These are phyloP conservation scores for Lysandra bellargus DNA, from an alignment of 2,888 invertebrate genomes.

Conservation along the genomic window DNA sequence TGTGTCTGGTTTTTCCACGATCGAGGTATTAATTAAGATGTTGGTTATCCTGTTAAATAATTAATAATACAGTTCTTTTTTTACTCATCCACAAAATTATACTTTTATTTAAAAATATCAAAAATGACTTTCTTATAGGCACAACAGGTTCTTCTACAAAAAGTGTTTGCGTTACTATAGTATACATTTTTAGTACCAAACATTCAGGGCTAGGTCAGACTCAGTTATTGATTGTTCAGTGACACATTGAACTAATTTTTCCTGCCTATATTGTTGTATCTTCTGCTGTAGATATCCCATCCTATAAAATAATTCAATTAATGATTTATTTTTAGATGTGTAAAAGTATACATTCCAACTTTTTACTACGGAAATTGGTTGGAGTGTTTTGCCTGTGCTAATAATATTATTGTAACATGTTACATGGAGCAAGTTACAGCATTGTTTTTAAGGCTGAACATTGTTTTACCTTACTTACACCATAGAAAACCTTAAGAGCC, in stretches of 20 bases:
- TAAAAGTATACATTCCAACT: not conserved
- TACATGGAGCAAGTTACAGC: not conserved
- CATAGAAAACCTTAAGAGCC: no score
- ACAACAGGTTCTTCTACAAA: not conserved
- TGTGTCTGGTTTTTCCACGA: no score
- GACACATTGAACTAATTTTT: constrained; percentile 6
- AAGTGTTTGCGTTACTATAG: not conserved
- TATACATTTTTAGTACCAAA: not conserved
- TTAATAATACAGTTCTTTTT: no score
- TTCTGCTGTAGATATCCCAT: not conserved
- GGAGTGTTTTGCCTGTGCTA: not conserved
- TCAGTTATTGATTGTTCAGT: constrained; percentile 10
- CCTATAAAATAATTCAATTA: not conserved
- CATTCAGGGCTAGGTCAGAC: constrained; percentile 6
- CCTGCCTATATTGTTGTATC: not conserved
- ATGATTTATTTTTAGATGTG: not conserved
- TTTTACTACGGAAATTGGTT: not conserved
- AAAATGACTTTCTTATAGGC: no score
- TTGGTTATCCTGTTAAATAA: no score
- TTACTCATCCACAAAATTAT: no score
- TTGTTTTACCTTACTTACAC: not conserved
- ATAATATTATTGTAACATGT: not conserved
- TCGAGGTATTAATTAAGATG: no score
- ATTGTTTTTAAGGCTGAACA: no score
- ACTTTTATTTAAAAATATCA: no score